Evolutionary conservation across 2,888 invertebrate genomes (phyloP).

Genomic region (Leucozona laternaria): DNA sequence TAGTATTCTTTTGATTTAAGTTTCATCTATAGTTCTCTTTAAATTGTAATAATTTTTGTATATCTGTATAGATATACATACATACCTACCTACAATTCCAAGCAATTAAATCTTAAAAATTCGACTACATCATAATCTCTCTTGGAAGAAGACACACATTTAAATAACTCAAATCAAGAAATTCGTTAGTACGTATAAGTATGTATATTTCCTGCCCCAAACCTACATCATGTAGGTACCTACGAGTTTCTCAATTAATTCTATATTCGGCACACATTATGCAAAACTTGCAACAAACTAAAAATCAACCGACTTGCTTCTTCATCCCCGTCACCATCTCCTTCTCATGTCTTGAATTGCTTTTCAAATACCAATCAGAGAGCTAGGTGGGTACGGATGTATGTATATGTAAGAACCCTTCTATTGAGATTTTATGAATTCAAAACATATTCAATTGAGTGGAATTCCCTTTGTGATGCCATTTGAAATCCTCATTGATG

Average conservation of each 20-base stretch:
- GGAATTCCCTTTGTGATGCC: conserved; percentile 47
- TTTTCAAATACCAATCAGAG: conserved; percentile 20
- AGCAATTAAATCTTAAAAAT: background rate
- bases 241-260: conserved; percentile 24
- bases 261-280: background rate
- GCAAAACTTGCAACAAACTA: conserved; percentile 18
- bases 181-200: background rate
- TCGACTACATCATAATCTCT: background rate
- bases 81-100: too few species aligned
- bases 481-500: conserved; percentile 13
- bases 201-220: background rate
- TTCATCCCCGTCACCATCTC: too few species aligned
- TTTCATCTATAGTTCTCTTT: background rate
- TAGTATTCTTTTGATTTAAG: too few species aligned
- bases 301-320: background rate
- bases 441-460: conserved; percentile 50
- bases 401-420: conserved; percentile 4
- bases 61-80: background rate
- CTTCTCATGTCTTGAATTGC: background rate
- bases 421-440: conserved; percentile 30
- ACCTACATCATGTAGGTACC: background rate
- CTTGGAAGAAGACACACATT: background rate
- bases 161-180: conserved; percentile 1
- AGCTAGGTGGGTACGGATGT: background rate
- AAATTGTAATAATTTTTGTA: background rate